phyloP scores from a whole-genome alignment of 2,888 invertebrate species.

The Microctonus brassicae region DNA sequence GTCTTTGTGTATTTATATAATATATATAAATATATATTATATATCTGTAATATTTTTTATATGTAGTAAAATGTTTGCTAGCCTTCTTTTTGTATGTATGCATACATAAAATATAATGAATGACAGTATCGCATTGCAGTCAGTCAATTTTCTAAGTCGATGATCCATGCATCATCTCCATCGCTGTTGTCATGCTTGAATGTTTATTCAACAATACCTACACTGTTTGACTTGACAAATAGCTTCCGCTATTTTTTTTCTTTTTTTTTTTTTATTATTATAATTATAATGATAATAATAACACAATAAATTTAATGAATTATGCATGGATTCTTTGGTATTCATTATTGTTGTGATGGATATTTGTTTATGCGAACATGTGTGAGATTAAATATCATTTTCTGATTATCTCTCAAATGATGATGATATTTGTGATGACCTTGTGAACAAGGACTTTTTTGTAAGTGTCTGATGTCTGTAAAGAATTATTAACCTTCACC shows the following conservation, averaged over 20 bases:
- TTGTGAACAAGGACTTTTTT: neutral
- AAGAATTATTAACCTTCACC: slow-evolving; percentile 7
- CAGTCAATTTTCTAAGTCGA: neutral
- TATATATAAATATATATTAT: neutral
- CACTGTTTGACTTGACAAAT: neutral
- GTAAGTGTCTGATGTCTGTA: slow-evolving; percentile 7
- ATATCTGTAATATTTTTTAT: neutral
- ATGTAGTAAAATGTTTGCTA: neutral
- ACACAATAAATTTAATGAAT: no score
- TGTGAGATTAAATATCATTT: no score
- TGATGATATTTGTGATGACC: neutral
- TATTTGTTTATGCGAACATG: no score
- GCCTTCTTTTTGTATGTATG: neutral
- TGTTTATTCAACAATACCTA: neutral
- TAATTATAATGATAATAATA: no score
- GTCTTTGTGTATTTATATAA: neutral
- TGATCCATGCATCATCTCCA: neutral
- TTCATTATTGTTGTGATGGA: no score
- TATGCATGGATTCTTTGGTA: no score
- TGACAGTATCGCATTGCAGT: neutral
- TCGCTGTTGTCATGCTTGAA: neutral
- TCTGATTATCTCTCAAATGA: neutral
- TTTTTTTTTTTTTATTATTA: no score
- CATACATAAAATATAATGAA: neutral
- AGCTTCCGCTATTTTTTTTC: neutral